Conservation (phyloP, 2,113 vertebrate genomes). For the Erythrocercus mccallii region DNA sequence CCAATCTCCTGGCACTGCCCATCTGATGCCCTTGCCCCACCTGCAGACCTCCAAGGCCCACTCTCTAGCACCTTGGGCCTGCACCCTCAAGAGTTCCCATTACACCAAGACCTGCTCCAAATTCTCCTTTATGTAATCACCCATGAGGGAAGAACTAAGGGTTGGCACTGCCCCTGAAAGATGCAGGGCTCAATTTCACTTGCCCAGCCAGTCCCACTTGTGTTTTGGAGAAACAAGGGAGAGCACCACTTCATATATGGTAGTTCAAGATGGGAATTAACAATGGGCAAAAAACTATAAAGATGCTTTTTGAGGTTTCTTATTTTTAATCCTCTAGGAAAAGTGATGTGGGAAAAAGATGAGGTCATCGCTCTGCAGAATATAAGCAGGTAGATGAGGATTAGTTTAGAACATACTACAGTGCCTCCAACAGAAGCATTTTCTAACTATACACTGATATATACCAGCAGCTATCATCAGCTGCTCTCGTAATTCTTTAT, state of each 20-base stretch:
- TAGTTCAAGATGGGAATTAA: not conserved
- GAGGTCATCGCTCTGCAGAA: not conserved
- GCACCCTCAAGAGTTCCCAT: not conserved
- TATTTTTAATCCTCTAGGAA: not conserved
- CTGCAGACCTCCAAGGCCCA: not conserved
- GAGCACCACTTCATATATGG: fast-evolving
- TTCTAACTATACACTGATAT: not conserved
- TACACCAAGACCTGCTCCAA: not conserved
- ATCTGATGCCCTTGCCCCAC: not conserved
- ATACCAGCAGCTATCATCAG: not conserved
- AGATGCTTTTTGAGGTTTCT: not conserved
- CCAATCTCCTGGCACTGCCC: not conserved
- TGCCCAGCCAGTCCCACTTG: not conserved
- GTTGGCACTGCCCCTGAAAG: fast-evolving
- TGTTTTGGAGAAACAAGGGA: fast-evolving
- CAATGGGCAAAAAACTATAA: not conserved
- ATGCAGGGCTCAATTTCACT: not conserved
- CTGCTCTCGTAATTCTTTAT: not conserved
- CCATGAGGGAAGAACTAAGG: fast-evolving
- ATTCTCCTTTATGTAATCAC: no score
- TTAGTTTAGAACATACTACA: not conserved
- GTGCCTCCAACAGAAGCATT: not conserved
- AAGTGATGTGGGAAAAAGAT: not conserved
- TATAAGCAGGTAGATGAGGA: not conserved
- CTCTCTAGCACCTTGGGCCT: not conserved